A percentile compares a stretch with the other conserved stretches of the same genome.
phyloP scores from a whole-genome alignment of 2,797 vertebrate species.

The Rhinatrema bivittatum region DNA sequence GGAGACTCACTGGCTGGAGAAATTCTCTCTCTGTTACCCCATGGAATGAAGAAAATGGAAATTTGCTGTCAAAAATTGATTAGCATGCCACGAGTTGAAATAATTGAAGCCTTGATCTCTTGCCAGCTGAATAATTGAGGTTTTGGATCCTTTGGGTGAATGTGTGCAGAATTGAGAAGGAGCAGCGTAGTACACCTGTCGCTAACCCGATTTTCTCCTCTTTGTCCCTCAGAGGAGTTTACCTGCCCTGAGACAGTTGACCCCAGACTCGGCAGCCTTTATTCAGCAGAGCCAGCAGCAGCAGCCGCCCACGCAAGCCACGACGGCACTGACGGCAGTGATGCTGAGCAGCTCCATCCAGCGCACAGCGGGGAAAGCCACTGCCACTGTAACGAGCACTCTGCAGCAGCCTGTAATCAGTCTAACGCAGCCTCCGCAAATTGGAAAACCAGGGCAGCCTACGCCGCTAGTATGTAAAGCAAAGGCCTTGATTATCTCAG shows the following conservation, averaged over 20 bases:
- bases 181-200: no score
- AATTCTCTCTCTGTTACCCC: no score
- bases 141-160: no score
- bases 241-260: conserved; percentile 92
- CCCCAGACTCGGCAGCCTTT: conserved; percentile 89
- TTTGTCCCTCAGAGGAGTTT: conserved; percentile 80
- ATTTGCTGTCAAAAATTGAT: no score
- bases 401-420: conserved; percentile 81
- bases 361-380: conserved; percentile 63
- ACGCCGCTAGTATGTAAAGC: conserved; percentile 63
- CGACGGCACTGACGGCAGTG: conserved; percentile 70
- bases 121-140: no score
- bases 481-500: not conserved
- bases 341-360: conserved; percentile 69
- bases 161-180: no score
- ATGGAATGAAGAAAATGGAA: no score
- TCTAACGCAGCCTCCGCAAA: conserved; percentile 74
- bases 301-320: conserved; percentile 60
- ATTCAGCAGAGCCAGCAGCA: conserved; percentile 90
- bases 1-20: no score
- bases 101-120: no score
- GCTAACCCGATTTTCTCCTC: not conserved
- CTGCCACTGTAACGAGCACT: conserved; percentile 61
- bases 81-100: no score
- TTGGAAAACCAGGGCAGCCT: conserved; percentile 68